Percentiles rank a stretch among this genome's conserved stretches.
These are phyloP conservation scores for Saguinus imperator DNA, from an alignment of 2,113 vertebrate genomes.

Conservation along the genomic window DNA sequence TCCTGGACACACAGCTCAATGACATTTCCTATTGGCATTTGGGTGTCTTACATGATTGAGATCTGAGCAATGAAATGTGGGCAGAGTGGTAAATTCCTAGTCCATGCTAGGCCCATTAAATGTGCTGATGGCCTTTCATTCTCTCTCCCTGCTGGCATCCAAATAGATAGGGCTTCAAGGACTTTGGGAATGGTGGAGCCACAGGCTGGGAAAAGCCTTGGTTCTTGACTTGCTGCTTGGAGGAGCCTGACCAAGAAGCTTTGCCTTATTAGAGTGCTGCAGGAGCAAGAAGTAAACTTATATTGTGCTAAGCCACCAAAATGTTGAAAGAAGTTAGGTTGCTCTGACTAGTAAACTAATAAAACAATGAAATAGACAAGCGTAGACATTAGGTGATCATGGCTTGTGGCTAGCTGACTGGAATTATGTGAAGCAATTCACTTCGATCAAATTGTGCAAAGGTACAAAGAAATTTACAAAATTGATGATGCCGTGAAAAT, in stretches of 20 bases:
- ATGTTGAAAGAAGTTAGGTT: neutral
- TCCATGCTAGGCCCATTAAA: neutral
- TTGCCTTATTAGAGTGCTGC: neutral
- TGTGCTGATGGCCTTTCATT: neutral
- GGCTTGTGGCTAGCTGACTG: neutral
- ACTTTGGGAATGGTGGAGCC: neutral
- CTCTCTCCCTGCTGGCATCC: neutral
- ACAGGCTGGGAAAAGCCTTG: neutral
- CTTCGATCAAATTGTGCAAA: neutral
- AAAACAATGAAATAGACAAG: neutral
- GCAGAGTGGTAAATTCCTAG: neutral
- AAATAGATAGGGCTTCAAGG: neutral
- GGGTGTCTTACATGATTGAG: neutral
- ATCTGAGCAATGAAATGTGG: neutral
- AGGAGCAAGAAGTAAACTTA: neutral
- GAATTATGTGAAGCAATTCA: neutral
- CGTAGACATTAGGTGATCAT: rapidly evolving
- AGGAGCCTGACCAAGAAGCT: neutral
- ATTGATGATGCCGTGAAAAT: neutral
- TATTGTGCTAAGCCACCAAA: neutral
- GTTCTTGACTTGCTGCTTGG: too few species aligned
- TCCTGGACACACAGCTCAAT: neutral
- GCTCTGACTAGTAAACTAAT: neutral
- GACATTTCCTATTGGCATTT: neutral
- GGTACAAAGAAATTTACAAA: neutral